Conservation (phyloP, 64 coral and sea anemone species). For the Porites lutea region DNA sequence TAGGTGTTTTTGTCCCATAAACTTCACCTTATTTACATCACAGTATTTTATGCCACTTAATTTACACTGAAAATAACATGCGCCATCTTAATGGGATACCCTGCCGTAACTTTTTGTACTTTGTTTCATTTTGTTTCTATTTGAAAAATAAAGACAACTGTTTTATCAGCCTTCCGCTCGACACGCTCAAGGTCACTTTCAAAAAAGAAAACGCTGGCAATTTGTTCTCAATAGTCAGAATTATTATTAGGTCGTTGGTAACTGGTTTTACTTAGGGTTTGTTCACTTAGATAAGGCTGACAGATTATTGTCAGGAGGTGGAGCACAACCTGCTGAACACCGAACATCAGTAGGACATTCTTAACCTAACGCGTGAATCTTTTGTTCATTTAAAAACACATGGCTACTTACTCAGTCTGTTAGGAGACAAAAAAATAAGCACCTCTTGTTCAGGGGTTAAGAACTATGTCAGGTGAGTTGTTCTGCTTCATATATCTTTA, state of each 20-base stretch:
- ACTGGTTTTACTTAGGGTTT: not conserved
- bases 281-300: not conserved
- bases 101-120: not conserved
- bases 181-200: no score
- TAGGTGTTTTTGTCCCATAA: no score
- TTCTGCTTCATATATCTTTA: not conserved
- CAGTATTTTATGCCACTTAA: no score
- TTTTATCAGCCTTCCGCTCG: no score
- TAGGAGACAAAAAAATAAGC: not conserved
- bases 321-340: not conserved
- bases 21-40: no score
- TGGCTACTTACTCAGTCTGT: not conserved
- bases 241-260: no score
- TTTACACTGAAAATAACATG: no score
- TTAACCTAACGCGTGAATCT: not conserved
- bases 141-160: not conserved
- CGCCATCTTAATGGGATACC: no score
- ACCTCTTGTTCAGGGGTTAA: not conserved
- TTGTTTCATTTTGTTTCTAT: not conserved
- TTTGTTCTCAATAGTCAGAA: not conserved
- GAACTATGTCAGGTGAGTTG: not conserved
- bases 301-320: not conserved
- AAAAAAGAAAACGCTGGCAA: no score
- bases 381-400: not conserved
- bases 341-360: slow-evolving; percentile 9